Evolutionary conservation across 1,140 invertebrate genomes (phyloP).

Genomic region (Formica selysi): DNA sequence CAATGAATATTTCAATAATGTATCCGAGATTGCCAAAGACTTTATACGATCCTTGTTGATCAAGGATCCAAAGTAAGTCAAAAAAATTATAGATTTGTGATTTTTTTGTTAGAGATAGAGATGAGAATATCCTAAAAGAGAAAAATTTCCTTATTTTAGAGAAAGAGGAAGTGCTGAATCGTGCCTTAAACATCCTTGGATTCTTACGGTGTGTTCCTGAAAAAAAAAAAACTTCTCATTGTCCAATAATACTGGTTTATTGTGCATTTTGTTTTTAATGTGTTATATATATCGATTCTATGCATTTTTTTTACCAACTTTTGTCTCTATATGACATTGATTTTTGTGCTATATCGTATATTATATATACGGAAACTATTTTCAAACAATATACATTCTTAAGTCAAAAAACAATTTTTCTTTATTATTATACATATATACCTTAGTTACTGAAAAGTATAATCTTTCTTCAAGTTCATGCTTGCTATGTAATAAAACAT

Average conservation of each 20-base stretch:
- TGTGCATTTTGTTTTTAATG: conserved; percentile 55
- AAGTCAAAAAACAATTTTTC: conserved; percentile 66
- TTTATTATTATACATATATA: conserved; percentile 44
- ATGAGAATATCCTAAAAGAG: not conserved
- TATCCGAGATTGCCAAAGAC: conserved; percentile 88
- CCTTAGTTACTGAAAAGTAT: conserved; percentile 46
- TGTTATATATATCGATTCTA: conserved; percentile 68
- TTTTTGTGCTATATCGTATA: conserved; percentile 71
- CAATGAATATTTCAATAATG: conserved; percentile 88
- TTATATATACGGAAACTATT: conserved; percentile 70
- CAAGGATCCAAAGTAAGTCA: conserved; percentile 88
- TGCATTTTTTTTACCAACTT: conserved; percentile 67
- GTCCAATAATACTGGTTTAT: conserved; percentile 46
- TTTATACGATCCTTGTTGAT: conserved; percentile 88
- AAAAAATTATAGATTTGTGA: conserved; percentile 18
- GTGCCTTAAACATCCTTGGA: conserved; percentile 90
- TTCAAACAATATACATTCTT: conserved; percentile 70
- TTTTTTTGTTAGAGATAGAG: not conserved
- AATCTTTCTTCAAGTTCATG: conserved; percentile 26
- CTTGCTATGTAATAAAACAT: not conserved
- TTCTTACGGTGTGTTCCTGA: conserved; percentile 86
- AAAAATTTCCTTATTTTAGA: conserved; percentile 79
- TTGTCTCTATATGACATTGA: conserved; percentile 53
- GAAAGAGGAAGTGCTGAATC: conserved; percentile 88
- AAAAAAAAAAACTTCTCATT: conserved; percentile 73